Conservation (phyloP, 2,797 vertebrate genomes). For the Momotus momota region DNA sequence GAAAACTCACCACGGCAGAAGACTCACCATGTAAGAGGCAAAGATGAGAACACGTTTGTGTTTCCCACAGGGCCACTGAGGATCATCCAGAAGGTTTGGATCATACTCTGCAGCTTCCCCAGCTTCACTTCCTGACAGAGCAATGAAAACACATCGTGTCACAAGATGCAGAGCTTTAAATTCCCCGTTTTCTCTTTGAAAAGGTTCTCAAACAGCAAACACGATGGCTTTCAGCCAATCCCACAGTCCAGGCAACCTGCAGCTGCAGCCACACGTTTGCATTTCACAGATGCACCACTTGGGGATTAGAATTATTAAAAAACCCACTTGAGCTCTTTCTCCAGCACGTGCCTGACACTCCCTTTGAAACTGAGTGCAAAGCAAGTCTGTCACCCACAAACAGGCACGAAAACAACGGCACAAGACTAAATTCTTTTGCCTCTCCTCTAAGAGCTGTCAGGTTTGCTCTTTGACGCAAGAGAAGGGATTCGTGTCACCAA, state of each 20-base stretch:
- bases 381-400: not conserved
- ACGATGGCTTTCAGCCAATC: not conserved
- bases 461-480: not conserved
- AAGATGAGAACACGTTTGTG: conserved; percentile 98
- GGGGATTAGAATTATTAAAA: not conserved
- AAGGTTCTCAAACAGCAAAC: not conserved
- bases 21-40: conserved; percentile 84
- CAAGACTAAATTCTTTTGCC: not conserved
- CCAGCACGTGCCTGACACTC: not conserved
- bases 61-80: conserved; percentile 97
- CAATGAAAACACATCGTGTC: not conserved
- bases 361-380: not conserved
- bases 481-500: not conserved
- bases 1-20: conserved; percentile 81
- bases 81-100: conserved; percentile 94
- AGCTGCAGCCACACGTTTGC: not conserved
- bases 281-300: not conserved
- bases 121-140: conserved; percentile 78
- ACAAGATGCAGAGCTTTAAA: not conserved
- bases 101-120: conserved; percentile 91
- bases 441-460: not conserved
- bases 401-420: not conserved
- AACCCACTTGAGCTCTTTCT: not conserved
- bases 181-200: not conserved
- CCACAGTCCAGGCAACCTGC: not conserved